Evolutionary conservation across 2,888 invertebrate species (phyloP), one percentile per base, ranked within the genome.

Genomic region (Allygus modestus): DNA sequence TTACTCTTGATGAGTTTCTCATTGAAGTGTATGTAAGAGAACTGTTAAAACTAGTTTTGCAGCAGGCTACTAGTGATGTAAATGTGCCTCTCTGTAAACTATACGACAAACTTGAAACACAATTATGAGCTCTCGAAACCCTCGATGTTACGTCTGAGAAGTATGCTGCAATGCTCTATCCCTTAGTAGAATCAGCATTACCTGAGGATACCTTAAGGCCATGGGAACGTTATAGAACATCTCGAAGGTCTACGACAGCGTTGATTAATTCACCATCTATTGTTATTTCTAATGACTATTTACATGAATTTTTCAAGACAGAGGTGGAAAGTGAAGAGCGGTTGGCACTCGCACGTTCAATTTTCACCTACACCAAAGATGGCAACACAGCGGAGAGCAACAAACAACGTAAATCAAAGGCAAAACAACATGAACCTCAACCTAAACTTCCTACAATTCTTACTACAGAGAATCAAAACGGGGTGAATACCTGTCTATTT

Each of bases 141-240:
- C 84, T 89, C 26, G 88, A 87, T 12, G 86, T 88, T 58, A 88
- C 88, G 11, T 84, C 87, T 1, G 88, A 89, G 12, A 89, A 88
- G 37, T 88, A 87, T 43, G 86, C 88, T 12, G 88, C 88, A 1
- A 88, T 88, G 87, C 83, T 89, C 12, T 89, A 87, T 84, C 89
- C 89, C 11, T 84, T 89, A 7, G 88, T 89, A 26, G 89, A 89
- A 81, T 89, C 88, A 0, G 86, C 87, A 82, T 84, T 89, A 17
- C 89, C 89, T 0, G 86, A 87, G 31, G 87, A 88, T 11, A 81
- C 88, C 7, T 83, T 89, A 33, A 28, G 88, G 37, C 86, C 87
- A 20, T 89, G 88, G 89, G 85, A 87, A 61, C 73, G 86, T 11
- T 65, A 43, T 61, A 37, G 85, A 23, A 43, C 82, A 2, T 23